Evolutionary conservation across 2,888 invertebrate species (phyloP), one percentile per base, ranked within the genome.

Genomic region (Antitype chi): DNA sequence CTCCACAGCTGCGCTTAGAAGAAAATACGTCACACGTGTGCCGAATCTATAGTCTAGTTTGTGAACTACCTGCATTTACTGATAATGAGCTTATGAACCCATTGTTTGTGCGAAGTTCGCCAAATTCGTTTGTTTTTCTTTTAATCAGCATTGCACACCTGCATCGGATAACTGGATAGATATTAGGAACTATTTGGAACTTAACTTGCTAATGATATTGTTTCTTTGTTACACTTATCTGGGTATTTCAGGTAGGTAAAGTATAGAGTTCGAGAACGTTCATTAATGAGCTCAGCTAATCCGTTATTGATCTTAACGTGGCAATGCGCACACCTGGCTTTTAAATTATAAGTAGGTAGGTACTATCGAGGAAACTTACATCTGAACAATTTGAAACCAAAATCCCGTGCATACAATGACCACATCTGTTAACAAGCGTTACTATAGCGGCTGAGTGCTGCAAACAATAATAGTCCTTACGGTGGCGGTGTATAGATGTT

Each of bases 1-100:
- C 94, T 94, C 88, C 92, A 92, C 96, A 96, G 96, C 96, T 96
- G 96, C 93, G 94, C 85, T 94, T 89, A 90, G 91, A 91, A 93
- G 95, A 94, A 96, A 95, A 95, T 94, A 95, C 96, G 96, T 96
- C 96, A 96, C 95, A 95, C 94, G 95, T 94, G 95, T 90, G 93
- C 92, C 88, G 74, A 75, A 95, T 94, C 90, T 88, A 93, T 96
- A 96, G 96, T 81, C 90, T 81, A 80, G 87, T 80, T 89, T 71
- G 74, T 68, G 72, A 76, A 78, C 85, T 95, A 94, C 93, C 94
- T 94, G 94, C 89, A 84, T 82, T 82, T 53, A 76, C 90, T 90
- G 93, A 94, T 94, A 94, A 94, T 82, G 72, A 70, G 38, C 38
- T 94, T 94, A 94, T 82, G 72, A 70, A 32, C 38, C 88, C 66